Evolutionary conservation across 2,888 invertebrate species (phyloP).

Genomic region (Encarsia formosa): DNA sequence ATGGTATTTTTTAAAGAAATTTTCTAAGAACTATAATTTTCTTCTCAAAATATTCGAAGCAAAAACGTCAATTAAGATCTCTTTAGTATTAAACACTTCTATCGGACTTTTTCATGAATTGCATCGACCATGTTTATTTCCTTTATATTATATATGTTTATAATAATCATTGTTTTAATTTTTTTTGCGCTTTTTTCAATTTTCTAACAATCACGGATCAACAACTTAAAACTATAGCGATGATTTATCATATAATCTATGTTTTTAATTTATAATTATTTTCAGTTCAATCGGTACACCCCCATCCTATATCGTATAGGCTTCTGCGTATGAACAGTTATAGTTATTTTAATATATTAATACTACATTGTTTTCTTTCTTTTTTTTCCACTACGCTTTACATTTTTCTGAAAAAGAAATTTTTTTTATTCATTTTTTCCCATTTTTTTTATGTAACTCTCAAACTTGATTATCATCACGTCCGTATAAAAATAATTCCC

Average conservation of each 20-base stretch:
- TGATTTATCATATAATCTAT: slow-evolving; percentile 9
- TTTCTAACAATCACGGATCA: slow-evolving; percentile 27
- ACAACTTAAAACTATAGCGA: slow-evolving; percentile 26
- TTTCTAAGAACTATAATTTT: too few species aligned
- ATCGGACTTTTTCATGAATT: slow-evolving; percentile 21
- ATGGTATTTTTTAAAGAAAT: neutral
- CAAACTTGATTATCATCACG: slow-evolving; percentile 41
- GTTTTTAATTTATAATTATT: neutral
- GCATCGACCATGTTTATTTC: slow-evolving; percentile 15
- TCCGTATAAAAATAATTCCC: slow-evolving; percentile 44
- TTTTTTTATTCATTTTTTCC: slow-evolving; percentile 15
- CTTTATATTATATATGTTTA: slow-evolving; percentile 5
- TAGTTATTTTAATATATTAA: neutral
- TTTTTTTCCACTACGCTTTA: slow-evolving; percentile 3
- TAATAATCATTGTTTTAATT: neutral
- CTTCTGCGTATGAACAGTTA: slow-evolving; percentile 10
- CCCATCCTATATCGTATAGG: slow-evolving; percentile 10
- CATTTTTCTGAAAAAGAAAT: slow-evolving; percentile 21
- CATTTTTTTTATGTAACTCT: slow-evolving; percentile 17
- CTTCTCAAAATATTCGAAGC: neutral
- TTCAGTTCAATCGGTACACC: slow-evolving; percentile 11
- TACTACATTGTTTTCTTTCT: neutral
- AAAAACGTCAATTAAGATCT: slow-evolving; percentile 2
- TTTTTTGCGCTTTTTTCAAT: slow-evolving; percentile 2
- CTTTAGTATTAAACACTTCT: slow-evolving; percentile 11